These are phyloP conservation scores for Saccostrea cuccullata DNA, from an alignment of 1,140 invertebrate species.

Conservation along the genomic window DNA sequence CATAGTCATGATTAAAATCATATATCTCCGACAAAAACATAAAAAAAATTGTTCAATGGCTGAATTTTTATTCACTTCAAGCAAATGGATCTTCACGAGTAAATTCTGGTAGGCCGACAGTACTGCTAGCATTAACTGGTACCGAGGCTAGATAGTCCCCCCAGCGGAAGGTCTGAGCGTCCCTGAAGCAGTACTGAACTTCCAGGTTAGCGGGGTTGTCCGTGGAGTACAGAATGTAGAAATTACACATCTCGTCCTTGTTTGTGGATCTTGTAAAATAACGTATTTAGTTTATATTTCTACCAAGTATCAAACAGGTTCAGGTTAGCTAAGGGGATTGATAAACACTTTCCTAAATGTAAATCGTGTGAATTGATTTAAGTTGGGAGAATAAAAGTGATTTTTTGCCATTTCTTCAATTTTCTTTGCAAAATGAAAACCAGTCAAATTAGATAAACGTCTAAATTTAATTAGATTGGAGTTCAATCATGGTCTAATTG, in stretches of 20 bases:
- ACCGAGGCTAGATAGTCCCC: constrained; percentile 54
- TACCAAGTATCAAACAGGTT: too few species aligned
- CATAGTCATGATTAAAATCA: too few species aligned
- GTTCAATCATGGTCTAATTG: too few species aligned
- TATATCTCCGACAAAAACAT: too few species aligned
- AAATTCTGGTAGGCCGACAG: constrained; percentile 54
- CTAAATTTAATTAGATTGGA: too few species aligned
- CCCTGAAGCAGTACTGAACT: constrained; percentile 58
- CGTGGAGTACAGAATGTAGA: constrained; percentile 71
- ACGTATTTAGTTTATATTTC: neutral
- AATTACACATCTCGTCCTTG: constrained; percentile 72
- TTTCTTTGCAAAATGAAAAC: too few species aligned
- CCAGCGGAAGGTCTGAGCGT: constrained; percentile 62
- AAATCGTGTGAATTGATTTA: too few species aligned
- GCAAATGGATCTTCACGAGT: constrained; percentile 1
- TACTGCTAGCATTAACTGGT: constrained; percentile 52
- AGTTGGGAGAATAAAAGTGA: too few species aligned
- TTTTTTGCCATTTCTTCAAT: too few species aligned
- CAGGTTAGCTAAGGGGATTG: too few species aligned
- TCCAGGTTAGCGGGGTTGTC: constrained; percentile 55
- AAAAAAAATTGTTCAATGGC: neutral
- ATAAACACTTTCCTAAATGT: too few species aligned
- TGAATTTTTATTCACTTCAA: neutral
- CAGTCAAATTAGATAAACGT: too few species aligned
- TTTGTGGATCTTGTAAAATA: constrained; percentile 57